These are phyloP conservation scores for Engystomops pustulosus DNA, from an alignment of 2,113 vertebrate genomes.

Conservation along the genomic window DNA sequence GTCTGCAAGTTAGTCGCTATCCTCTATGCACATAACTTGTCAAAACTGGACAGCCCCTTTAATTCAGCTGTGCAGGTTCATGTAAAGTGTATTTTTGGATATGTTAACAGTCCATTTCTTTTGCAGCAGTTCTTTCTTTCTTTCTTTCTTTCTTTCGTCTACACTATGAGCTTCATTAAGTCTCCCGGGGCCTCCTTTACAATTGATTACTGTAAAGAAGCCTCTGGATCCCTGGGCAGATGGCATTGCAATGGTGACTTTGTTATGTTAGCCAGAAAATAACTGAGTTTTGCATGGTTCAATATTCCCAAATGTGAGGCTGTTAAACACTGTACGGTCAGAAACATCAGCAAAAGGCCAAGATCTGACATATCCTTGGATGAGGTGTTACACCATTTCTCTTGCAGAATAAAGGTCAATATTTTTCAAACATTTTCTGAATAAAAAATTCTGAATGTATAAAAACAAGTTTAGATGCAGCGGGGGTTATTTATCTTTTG, in stretches of 20 bases:
- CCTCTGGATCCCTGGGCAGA: background rate
- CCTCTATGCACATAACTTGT: too few relatives aligned
- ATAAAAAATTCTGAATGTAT: background rate
- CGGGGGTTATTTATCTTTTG: too few relatives aligned
- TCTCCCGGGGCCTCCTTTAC: background rate
- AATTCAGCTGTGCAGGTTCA: too few relatives aligned
- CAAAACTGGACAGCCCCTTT: too few relatives aligned
- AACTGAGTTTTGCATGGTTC: background rate
- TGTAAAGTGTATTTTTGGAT: too few relatives aligned
- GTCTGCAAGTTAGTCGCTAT: too few relatives aligned
- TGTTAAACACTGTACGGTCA: background rate
- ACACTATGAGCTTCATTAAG: background rate
- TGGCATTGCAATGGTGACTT: conserved; percentile 14
- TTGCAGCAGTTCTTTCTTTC: background rate
- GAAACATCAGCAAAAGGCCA: background rate
- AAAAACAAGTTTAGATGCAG: background rate
- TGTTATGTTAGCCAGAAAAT: background rate
- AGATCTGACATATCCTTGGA: background rate
- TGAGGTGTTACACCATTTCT: background rate
- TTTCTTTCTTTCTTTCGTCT: background rate
- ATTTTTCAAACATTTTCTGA: background rate
- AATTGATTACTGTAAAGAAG: background rate
- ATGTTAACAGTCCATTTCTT: too few relatives aligned
- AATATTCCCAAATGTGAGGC: background rate
- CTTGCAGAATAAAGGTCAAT: background rate